phyloP scores from a whole-genome alignment of 2,888 invertebrate species.

The Trissoscelio sp. region DNA sequence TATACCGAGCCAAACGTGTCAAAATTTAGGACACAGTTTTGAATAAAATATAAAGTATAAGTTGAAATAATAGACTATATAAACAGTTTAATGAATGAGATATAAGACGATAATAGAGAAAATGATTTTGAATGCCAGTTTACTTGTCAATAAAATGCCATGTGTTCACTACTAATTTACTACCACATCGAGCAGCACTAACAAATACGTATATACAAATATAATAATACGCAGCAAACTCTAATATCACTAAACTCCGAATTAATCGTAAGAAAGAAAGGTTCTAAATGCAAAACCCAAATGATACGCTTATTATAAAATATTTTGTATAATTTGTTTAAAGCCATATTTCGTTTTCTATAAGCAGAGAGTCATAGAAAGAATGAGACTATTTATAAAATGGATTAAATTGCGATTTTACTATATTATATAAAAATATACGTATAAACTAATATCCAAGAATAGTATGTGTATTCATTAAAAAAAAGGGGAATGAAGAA shows the following conservation, averaged over 20 bases:
- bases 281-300: conserved; percentile 71
- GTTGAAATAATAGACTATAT: not conserved
- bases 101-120: not conserved
- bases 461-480: conserved; percentile 52
- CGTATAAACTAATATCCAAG: conserved; percentile 53
- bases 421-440: conserved; percentile 60
- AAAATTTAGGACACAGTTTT: conserved; percentile 17
- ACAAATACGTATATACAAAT: conserved; percentile 66
- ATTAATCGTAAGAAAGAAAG: conserved; percentile 70
- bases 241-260: conserved; percentile 70
- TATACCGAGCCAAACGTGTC: conserved; percentile 53
- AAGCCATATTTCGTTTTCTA: conserved; percentile 60
- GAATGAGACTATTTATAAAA: conserved; percentile 59
- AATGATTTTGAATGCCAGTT: conserved; percentile 31
- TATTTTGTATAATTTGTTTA: conserved; percentile 61
- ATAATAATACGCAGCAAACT: conserved; percentile 64
- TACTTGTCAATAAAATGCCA: conserved; percentile 67
- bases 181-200: conserved; percentile 69
- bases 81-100: not conserved
- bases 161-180: conserved; percentile 69
- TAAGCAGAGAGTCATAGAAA: conserved; percentile 57
- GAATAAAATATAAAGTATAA: conserved; percentile 11
- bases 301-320: conserved; percentile 68
- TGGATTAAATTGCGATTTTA: conserved; percentile 64
- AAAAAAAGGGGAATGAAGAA: conserved; percentile 29